Base-by-base conservation (phyloP, 2,888 invertebrate genomes). In the Drosophila setosimentum region DNA sequence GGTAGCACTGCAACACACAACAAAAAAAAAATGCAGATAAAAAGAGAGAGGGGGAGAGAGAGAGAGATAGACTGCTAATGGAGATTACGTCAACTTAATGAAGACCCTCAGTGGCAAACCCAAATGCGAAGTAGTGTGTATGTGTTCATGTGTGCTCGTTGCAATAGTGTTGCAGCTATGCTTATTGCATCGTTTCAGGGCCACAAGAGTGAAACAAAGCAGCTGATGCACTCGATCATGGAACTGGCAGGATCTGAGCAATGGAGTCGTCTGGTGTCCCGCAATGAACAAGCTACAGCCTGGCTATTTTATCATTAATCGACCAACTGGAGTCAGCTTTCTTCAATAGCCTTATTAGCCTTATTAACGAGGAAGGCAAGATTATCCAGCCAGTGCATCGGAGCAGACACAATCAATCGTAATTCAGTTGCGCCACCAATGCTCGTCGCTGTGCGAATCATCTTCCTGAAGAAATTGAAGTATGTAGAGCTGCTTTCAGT, bases 251-350 rank as follows among this genome's bases (percentile, higher is more conserved):
- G 73, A 76, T 29, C 54, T 78, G 13, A 35, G 42, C 35, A 62
- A 68, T n/a, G 68, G 78, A 0, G 73, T 73, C 2, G 29, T 73
- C 53, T 73, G 53, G 50, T 78, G 73, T n/a, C 68, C 68, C 2
- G 18, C 73, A 16, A 78, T 73, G 78, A 40, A 48, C 42, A 77
- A 62, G 16, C 30, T 73, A 2, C 42, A 49, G 21, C 68, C 73
- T 2, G 76, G 78, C 18, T 48, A 65, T 3, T 18, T 76, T n/a
- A 27, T 73, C 13, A 73, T 73, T 10, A 59, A 76, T 62, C 73
- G 68, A 11, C 55, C 68, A 0, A 64, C 37, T 78, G 18, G 48
- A 68, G 21, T 42, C 62, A 10, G 73, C 59, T 1, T 77, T 78
- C 29, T 0, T 0, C 10, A 45, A 16, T 16, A 4, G n/a, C 24